Conservation (phyloP, 2,888 invertebrate species). For the Eucriotettix oculatus region DNA sequence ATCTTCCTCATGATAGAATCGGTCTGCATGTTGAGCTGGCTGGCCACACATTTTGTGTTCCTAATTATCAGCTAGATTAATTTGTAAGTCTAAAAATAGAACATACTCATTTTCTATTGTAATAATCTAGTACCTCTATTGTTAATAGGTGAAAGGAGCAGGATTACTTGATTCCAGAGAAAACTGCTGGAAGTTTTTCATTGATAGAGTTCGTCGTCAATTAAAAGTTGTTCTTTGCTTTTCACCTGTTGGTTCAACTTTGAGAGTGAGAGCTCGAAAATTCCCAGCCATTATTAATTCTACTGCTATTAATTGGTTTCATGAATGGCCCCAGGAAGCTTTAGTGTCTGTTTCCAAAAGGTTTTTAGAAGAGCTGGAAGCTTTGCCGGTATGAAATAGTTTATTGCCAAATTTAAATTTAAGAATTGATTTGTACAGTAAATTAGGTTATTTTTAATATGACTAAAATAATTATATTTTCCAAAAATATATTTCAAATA, state of each 20-base stretch:
- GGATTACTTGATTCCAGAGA: constrained; percentile 84
- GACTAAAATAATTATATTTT: too few relatives aligned
- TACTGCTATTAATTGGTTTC: constrained; percentile 95
- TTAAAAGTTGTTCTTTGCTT: constrained; percentile 89
- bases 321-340: constrained; percentile 97
- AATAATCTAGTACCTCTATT: not conserved
- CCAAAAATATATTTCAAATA: too few relatives aligned
- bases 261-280: constrained; percentile 80
- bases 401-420: not conserved
- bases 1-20: too few relatives aligned
- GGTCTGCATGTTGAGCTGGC: too few relatives aligned
- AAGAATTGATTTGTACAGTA: not conserved
- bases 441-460: not conserved
- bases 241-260: constrained; percentile 88
- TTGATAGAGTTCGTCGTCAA: constrained; percentile 81
- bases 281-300: constrained; percentile 93
- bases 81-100: too few relatives aligned
- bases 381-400: constrained; percentile 48
- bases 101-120: too few relatives aligned
- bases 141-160: constrained; percentile 53
- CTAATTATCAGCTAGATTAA: too few relatives aligned
- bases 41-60: too few relatives aligned
- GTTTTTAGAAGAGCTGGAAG: constrained; percentile 66
- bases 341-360: constrained; percentile 81
- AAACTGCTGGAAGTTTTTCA: constrained; percentile 96